phyloP scores from a whole-genome alignment of 2,888 invertebrate genomes.

The Clepsis dumicolana region DNA sequence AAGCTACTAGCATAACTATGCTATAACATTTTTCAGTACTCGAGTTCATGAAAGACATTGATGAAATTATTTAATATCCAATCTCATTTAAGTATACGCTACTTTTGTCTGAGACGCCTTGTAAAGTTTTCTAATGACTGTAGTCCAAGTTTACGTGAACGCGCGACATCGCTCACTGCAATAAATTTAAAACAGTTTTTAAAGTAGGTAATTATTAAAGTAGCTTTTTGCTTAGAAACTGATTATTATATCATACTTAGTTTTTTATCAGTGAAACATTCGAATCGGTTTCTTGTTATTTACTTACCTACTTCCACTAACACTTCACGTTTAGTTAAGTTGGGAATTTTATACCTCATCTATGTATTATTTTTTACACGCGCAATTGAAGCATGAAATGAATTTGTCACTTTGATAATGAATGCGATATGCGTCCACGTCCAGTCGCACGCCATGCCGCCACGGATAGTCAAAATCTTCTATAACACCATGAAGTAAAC shows the following conservation, averaged over 20 bases:
- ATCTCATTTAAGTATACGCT: no score
- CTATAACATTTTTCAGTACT: background rate
- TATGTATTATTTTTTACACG: background rate
- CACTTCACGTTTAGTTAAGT: background rate
- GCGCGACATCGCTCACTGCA: no score
- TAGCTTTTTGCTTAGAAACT: background rate
- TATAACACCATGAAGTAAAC: conserved; percentile 14
- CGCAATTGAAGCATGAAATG: background rate
- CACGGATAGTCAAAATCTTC: conserved; percentile 9
- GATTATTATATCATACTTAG: no score
- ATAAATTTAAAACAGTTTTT: no score
- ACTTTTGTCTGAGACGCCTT: no score
- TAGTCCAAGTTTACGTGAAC: no score
- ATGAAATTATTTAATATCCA: no score
- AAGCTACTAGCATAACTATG: background rate
- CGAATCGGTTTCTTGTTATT: background rate
- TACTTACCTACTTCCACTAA: background rate
- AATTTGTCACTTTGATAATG: background rate
- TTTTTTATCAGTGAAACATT: background rate
- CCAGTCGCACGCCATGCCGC: background rate
- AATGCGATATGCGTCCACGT: conserved; percentile 15
- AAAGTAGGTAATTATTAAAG: no score
- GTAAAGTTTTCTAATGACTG: no score
- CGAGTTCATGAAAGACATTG: no score
- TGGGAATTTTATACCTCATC: background rate